phyloP scores from a whole-genome alignment of 1,140 invertebrate species.

The Drosophila saltans region DNA sequence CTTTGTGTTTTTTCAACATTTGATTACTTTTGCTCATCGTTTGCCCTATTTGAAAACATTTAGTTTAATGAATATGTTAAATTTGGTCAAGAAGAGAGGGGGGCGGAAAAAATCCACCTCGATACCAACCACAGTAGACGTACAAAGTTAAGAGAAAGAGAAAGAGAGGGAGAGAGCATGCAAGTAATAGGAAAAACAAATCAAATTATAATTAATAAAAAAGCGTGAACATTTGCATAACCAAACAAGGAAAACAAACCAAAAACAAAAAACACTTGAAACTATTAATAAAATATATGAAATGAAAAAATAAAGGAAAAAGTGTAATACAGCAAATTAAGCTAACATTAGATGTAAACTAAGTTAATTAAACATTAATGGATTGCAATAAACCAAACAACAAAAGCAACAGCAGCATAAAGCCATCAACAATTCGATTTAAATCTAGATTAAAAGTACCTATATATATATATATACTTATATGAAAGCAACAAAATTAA shows the following conservation, averaged over 20 bases:
- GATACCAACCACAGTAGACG: conserved; percentile 55
- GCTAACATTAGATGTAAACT: conserved; percentile 79
- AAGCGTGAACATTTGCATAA: conserved; percentile 73
- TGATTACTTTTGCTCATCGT: conserved; percentile 4
- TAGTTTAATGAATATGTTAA: conserved; percentile 39
- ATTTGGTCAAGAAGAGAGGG: conserved; percentile 27
- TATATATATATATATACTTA: conserved; percentile 28
- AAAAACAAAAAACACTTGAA: conserved; percentile 31
- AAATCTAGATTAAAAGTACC: conserved; percentile 34
- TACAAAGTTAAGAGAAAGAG: conserved; percentile 62
- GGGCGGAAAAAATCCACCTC: conserved; percentile 16
- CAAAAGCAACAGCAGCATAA: conserved; percentile 16
- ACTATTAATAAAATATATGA: conserved; percentile 28
- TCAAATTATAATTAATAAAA: conserved; percentile 53
- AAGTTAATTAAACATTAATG: conserved; percentile 74
- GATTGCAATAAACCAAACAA: conserved; percentile 57
- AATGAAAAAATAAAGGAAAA: conserved; percentile 21
- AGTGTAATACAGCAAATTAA: conserved; percentile 71
- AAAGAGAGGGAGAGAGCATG: not conserved
- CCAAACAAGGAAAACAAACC: conserved; percentile 62
- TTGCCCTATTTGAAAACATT: conserved; percentile 46
- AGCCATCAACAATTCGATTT: conserved; percentile 27
- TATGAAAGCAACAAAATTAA: not conserved
- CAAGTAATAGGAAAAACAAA: conserved; percentile 47
- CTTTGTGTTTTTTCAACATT: not conserved